Evolutionary conservation across 2,113 vertebrate genomes (phyloP).

Genomic region (Rhombomys opimus): DNA sequence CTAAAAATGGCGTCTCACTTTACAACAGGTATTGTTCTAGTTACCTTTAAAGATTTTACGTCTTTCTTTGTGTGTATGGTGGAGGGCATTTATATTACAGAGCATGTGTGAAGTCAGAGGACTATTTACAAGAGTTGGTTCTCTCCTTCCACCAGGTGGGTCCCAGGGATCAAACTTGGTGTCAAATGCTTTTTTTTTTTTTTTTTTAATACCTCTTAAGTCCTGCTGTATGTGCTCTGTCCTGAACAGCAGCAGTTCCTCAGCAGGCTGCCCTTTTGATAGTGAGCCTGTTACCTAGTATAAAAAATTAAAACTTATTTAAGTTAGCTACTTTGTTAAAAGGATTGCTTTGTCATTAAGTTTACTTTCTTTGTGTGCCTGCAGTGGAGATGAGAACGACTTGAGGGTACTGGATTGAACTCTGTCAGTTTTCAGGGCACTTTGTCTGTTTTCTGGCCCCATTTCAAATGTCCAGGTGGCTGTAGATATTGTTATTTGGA

Average conservation of each 20-base stretch:
- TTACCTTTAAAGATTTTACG: not conserved
- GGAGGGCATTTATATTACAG: not conserved
- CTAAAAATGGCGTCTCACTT: constrained; percentile 80
- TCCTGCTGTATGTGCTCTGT: not conserved
- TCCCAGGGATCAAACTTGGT: not conserved
- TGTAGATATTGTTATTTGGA: not conserved
- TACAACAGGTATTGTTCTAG: constrained; percentile 85
- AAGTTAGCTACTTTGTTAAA: not conserved
- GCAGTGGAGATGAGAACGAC: no score
- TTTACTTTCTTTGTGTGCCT: not conserved
- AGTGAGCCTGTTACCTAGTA: not conserved
- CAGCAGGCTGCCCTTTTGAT: not conserved
- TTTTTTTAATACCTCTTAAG: not conserved
- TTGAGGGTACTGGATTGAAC: not conserved
- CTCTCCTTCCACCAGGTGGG: not conserved
- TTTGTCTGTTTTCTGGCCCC: not conserved
- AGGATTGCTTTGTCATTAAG: no score
- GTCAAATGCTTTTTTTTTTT: not conserved
- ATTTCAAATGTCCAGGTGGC: constrained; percentile 20
- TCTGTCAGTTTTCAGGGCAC: not conserved
- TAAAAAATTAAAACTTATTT: not conserved
- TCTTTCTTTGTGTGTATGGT: not conserved
- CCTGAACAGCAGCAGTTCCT: not conserved
- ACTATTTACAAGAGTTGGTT: not conserved
- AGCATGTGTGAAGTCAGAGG: not conserved